These are phyloP conservation scores for Gasteruption jaculator DNA, from an alignment of 2,888 invertebrate genomes.

Conservation along the genomic window DNA sequence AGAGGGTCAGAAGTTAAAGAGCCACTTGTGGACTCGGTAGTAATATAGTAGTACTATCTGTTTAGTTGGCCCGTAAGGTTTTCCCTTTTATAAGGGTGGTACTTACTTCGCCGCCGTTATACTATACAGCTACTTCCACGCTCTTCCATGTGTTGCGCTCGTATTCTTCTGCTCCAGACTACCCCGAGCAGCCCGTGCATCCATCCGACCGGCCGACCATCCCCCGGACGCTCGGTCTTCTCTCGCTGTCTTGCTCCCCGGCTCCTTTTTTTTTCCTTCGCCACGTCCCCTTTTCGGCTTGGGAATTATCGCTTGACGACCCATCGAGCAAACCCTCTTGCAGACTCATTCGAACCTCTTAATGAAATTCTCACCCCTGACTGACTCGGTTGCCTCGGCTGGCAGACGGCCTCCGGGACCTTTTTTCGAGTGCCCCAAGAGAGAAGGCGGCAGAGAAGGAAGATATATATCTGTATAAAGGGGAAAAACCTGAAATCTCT, in stretches of 20 bases:
- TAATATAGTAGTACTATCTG: conserved; percentile 50
- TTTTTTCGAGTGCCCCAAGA: conserved; percentile 40
- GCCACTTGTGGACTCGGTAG: conserved; percentile 51
- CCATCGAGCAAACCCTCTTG: conserved; percentile 51
- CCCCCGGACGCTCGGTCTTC: conserved; percentile 15
- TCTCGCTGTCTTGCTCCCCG: conserved; percentile 14
- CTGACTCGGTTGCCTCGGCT: conserved; percentile 45
- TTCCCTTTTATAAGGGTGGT: conserved; percentile 49
- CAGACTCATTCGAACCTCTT: conserved; percentile 52
- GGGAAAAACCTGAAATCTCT: conserved; percentile 50
- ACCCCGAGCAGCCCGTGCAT: conserved; percentile 8
- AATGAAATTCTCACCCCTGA: conserved; percentile 53
- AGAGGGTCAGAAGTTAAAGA: conserved; percentile 52
- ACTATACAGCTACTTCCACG: too few species aligned
- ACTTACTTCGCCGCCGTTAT: too few species aligned
- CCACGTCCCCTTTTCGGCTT: conserved; percentile 40
- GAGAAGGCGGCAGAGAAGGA: conserved; percentile 26
- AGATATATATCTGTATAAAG: too few species aligned
- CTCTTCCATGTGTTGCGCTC: too few species aligned
- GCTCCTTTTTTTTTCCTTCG: conserved; percentile 19
- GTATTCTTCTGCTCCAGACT: conserved; percentile 16
- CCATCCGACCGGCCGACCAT: conserved; percentile 11
- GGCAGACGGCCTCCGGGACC: conserved; percentile 41
- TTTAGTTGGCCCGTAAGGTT: conserved; percentile 52
- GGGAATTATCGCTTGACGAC: conserved; percentile 53